Base-by-base conservation (phyloP, 2,888 invertebrate species). In the Biston stratarius region DNA sequence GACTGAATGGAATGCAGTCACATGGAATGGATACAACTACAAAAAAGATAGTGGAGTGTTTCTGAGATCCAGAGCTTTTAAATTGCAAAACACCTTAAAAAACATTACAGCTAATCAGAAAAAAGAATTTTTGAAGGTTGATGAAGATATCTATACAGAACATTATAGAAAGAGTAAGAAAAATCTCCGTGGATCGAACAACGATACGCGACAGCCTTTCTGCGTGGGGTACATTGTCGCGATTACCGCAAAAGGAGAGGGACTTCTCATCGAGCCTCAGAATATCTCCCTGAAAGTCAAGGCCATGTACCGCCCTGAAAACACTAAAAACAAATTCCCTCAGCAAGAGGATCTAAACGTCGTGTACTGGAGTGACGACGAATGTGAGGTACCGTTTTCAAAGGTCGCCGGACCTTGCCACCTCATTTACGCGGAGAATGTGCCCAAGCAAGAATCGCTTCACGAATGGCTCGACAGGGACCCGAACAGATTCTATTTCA, bases 361-460 rank as follows among this genome's bases (percentile, higher is more conserved):
- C 66, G 85, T 97, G 0, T 97, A 96, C 84, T 97, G 97, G 96
- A 96, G 96, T 64, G 95, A 96, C 12, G 97, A 97, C 91, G 95
- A 97, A 92, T 88, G 86, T 60, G 94, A 92, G 66, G 88, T 96
- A 15, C 87, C 94, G 5, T 96, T 96, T 77, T 87, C 92, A 0
- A 84, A 94, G 24, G 96, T 97, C 5, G 87, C 89, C 24, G 97
- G 97, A 0, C 96, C 96, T 76, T 97, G 97, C 82, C 94, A 95
- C 72, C 90, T 97, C 10, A 86, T 94, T 10, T 96, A 95, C 81
- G 94, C 95, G 59, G 96, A 96, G 45, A 96, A 96, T 80, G 83
- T 91, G 55, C 92, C 94, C 10, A 84, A 96, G n/a, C 89, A 91
- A 45, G 85, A 89, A 49, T 78, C 91, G 0, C 78, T 94, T 5